phyloP scores from a whole-genome alignment of 2,888 invertebrate species.

The Cantharis nigra region DNA sequence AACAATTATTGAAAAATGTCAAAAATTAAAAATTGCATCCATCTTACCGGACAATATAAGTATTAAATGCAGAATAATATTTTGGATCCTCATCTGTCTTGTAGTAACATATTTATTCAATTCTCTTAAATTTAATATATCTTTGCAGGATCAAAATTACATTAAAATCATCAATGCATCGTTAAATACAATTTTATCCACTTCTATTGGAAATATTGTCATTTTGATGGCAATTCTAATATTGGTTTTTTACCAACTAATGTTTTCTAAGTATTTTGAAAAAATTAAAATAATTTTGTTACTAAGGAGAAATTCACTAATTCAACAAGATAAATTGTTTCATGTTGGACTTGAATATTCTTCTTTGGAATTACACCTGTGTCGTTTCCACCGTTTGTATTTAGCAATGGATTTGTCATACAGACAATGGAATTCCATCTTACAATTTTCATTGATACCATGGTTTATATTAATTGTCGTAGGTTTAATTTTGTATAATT shows the following conservation, averaged over 20 bases:
- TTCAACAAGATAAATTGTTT: background rate
- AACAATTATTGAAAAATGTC: background rate
- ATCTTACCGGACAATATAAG: background rate
- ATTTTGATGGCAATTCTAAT: background rate
- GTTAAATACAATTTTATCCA: background rate
- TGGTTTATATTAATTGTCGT: background rate
- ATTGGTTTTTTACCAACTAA: background rate
- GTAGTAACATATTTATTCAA: background rate
- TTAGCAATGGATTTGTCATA: background rate
- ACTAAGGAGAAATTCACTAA: background rate
- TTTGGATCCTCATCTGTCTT: background rate
- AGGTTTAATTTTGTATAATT: background rate
- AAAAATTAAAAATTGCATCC: background rate
- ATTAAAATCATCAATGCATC: background rate
- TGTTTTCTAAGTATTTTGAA: background rate
- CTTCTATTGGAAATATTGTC: background rate
- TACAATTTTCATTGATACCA: background rate
- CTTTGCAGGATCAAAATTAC: background rate
- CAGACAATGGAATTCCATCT: background rate
- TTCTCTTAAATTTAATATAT: background rate
- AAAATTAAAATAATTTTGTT: background rate
- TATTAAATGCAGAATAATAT: background rate
- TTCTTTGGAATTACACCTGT: background rate
- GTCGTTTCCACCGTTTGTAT: background rate
- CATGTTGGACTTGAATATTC: background rate